Evolutionary conservation across 53 echinoderm and acorn worm genomes (phyloP).

Genomic region (Patiria pectinifera): DNA sequence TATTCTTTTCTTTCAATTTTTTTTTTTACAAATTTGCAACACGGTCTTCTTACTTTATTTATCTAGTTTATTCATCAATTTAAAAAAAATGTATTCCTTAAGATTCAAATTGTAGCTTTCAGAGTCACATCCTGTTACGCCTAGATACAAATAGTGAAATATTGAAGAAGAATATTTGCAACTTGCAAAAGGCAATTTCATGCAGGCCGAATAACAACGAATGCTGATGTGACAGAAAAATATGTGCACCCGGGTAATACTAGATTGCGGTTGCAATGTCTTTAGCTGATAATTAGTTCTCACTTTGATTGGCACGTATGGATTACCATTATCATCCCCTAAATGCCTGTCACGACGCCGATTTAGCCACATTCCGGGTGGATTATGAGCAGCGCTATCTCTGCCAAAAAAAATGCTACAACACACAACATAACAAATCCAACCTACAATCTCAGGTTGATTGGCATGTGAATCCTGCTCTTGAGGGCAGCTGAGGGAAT

Average conservation of each 20-base stretch:
- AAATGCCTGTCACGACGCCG: neutral
- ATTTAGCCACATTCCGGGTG: neutral
- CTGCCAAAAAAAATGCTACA: neutral
- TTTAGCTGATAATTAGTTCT: neutral
- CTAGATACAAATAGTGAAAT: no score
- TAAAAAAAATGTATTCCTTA: no score
- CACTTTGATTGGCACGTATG: neutral
- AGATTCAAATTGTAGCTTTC: no score
- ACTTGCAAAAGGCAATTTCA: no score
- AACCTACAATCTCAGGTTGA: neutral
- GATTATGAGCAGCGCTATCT: constrained; percentile 3
- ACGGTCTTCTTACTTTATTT: no score
- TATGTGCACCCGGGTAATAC: neutral
- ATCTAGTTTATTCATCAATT: no score
- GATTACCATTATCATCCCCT: neutral
- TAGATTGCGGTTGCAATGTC: neutral
- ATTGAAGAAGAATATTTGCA: no score
- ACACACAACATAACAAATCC: neutral
- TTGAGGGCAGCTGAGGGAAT: neutral
- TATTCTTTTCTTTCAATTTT: no score
- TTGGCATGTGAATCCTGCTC: neutral
- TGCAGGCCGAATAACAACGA: neutral
- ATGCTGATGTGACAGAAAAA: neutral
- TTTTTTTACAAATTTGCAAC: no score
- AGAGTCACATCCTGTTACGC: no score